Base-by-base conservation (phyloP, 64 coral and sea anemone species). In the Dendronephthya gigantea region DNA sequence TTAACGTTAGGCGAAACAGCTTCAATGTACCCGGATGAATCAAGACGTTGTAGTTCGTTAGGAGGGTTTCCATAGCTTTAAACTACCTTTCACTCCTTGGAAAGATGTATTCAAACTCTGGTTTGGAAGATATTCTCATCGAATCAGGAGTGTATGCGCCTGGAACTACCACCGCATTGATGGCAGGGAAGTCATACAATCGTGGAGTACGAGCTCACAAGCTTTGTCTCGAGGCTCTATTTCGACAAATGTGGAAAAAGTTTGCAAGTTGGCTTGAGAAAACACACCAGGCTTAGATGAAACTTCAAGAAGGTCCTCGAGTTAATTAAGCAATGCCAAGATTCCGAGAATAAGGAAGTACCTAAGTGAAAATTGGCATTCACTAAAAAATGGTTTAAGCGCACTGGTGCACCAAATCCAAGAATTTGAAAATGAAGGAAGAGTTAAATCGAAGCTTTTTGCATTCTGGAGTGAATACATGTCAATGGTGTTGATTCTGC, bases 391-490 rank as follows among this genome's bases (percentile, higher is more conserved):
- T 75, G 29, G 35, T 9, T 37, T 75, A 7, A 37, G 35, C 10
- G 35, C 12, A 34, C 28, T 37, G 35, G 35, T 75, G 69, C 29
- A 37, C 17, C 2, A 33, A 37, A 14, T 75, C 35, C 29, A 75
- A 75, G 69, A 34, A 34, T 75, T 75, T 27, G 25, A 75, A 75
- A 34, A 7, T 34, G 35, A 31, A 33, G 10, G 69, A 34, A 31
- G 17, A 75, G 69, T 31, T 27, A 75, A 34, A 31, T 75, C 69
- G 34, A 6, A 75, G 69, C 28, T 34, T 34, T 75, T 75, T 75
- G 69, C 69, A 37, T 75, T 75, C 69, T 75, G 69, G 69, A 15
- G 35, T 7, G 69, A 38, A 38, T 75, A 75, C 69, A 75, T 75
- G 69, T 75, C 69, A 4, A 17, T 29, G n/a, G 69, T 75, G 10